These are phyloP conservation scores for Jordanella pulchra DNA, from an alignment of 2,797 vertebrate genomes.

Conservation along the genomic window DNA sequence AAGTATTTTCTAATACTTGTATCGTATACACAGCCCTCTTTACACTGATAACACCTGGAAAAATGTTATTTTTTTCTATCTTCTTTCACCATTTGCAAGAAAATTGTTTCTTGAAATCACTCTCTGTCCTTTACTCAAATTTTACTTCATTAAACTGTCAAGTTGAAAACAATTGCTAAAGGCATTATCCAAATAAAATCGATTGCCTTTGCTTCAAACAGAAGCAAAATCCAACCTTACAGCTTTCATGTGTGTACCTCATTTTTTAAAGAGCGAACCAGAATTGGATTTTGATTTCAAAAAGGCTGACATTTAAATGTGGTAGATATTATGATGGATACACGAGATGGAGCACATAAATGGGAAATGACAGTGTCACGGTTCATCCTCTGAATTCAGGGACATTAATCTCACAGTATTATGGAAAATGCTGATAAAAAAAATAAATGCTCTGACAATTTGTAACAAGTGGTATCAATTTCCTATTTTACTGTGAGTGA, in stretches of 20 bases:
- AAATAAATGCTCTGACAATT: conserved; percentile 59
- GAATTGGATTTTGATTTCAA: conserved; percentile 64
- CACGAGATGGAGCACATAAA: conserved; percentile 68
- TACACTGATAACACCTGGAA: conserved; percentile 54
- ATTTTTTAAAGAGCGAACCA: conserved; percentile 52
- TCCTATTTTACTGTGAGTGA: conserved; percentile 65
- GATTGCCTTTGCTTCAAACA: conserved; percentile 67
- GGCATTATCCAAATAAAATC: conserved; percentile 74
- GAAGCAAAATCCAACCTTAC: conserved; percentile 60
- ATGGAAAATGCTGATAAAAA: conserved; percentile 72
- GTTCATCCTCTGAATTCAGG: conserved; percentile 70
- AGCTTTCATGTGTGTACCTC: conserved; percentile 67
- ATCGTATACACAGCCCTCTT: conserved; percentile 60
- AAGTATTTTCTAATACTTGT: conserved; percentile 60
- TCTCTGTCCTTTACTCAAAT: conserved; percentile 57
- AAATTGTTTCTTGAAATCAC: conserved; percentile 57
- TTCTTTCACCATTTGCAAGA: conserved; percentile 68
- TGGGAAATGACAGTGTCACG: conserved; percentile 73
- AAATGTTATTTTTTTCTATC: conserved; percentile 44
- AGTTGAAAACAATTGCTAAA: conserved; percentile 75
- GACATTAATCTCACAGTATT: conserved; percentile 66
- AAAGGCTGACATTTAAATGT: conserved; percentile 77
- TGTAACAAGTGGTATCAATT: conserved; percentile 70
- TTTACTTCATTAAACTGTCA: conserved; percentile 74
- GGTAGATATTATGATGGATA: conserved; percentile 71